Evolutionary conservation across 2,797 vertebrate species (phyloP).

Genomic region (Liasis olivaceus): DNA sequence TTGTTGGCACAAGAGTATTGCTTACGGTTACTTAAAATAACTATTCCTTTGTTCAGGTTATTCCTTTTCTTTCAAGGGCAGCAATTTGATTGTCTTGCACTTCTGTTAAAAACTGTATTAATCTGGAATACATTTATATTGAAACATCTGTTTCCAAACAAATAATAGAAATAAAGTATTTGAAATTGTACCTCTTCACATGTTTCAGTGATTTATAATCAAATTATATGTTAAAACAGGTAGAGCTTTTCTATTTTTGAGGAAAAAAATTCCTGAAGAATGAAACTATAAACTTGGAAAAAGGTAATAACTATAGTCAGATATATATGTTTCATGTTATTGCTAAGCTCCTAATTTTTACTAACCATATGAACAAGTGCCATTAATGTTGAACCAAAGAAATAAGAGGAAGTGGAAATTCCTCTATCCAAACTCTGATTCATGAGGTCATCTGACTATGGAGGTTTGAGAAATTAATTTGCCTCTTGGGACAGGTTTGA

Average conservation of each 20-base stretch:
- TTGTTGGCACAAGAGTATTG: slow-evolving; percentile 59
- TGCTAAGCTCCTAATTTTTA: not conserved
- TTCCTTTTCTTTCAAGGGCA: slow-evolving; percentile 55
- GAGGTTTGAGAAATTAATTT: not conserved
- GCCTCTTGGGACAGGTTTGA: not conserved
- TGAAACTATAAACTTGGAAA: not conserved
- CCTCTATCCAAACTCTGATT: not conserved
- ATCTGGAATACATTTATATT: slow-evolving; percentile 47
- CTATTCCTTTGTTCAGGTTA: slow-evolving; percentile 56
- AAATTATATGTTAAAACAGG: not conserved
- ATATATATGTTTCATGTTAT: not conserved
- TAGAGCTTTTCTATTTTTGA: not conserved
- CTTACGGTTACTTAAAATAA: slow-evolving; percentile 70
- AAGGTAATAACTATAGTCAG: not conserved
- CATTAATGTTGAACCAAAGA: not conserved
- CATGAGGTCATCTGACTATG: not conserved
- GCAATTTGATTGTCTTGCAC: slow-evolving; percentile 41
- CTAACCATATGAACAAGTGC: not conserved
- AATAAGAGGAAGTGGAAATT: not conserved
- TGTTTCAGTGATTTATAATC: not conserved
- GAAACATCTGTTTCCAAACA: slow-evolving; percentile 21
- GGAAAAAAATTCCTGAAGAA: not conserved
- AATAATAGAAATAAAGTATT: not conserved
- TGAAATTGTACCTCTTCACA: slow-evolving; percentile 21
- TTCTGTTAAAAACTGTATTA: slow-evolving; percentile 30